Evolutionary conservation across 2,888 invertebrate genomes (phyloP).

Genomic region (Anodontia alba): DNA sequence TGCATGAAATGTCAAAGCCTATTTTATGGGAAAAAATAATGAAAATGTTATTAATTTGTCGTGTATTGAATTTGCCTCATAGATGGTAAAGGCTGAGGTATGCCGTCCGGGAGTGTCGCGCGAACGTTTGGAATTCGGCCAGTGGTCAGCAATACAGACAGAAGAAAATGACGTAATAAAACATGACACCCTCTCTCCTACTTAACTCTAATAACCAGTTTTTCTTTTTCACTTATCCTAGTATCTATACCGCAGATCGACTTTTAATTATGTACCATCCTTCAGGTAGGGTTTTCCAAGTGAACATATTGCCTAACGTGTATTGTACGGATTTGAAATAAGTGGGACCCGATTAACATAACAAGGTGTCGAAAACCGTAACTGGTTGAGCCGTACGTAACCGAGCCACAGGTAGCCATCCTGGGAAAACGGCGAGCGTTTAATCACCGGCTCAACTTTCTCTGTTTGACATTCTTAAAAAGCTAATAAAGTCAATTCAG

Average conservation of each 20-base stretch:
- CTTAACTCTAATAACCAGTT: constrained; percentile 16
- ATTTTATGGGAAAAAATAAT: too few relatives aligned
- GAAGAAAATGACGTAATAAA: constrained; percentile 6
- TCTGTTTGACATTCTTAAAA: constrained; percentile 28
- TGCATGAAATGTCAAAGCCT: too few relatives aligned
- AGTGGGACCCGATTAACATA: constrained; percentile 12
- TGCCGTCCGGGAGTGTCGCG: constrained; percentile 17
- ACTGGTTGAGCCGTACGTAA: not conserved
- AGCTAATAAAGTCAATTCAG: constrained; percentile 26
- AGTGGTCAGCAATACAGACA: constrained; percentile 4
- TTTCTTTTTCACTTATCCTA: not conserved
- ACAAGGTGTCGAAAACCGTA: constrained; percentile 6
- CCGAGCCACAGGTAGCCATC: constrained; percentile 1
- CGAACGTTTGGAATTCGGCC: constrained; percentile 18
- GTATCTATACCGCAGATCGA: constrained; percentile 11
- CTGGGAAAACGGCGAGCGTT: constrained; percentile 17
- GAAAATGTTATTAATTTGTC: too few relatives aligned
- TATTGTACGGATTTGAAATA: constrained; percentile 4
- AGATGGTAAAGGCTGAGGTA: too few relatives aligned
- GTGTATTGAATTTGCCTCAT: too few relatives aligned
- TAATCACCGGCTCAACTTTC: constrained; percentile 21
- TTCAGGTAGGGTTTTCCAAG: not conserved
- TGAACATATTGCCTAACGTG: constrained; percentile 7
- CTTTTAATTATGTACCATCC: constrained; percentile 4
- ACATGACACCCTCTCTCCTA: constrained; percentile 5